phyloP scores from a whole-genome alignment of 2,113 vertebrate species.

The Atractosteus spatula region DNA sequence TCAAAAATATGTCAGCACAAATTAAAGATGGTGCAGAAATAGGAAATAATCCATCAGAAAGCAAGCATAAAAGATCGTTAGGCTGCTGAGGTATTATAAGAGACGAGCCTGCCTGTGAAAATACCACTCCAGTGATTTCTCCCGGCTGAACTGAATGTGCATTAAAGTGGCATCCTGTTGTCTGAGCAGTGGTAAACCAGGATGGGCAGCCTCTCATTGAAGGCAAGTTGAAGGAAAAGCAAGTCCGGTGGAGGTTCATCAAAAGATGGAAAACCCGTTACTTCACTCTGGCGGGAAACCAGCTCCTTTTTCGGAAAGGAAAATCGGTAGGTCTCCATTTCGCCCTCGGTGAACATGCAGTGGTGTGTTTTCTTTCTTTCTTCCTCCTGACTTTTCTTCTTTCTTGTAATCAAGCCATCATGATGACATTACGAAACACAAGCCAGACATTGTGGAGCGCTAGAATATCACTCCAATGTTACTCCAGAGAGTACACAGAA shows the following conservation, averaged over 20 bases:
- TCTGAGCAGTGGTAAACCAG: constrained; percentile 78
- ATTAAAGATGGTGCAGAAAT: too few relatives aligned
- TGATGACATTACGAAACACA: constrained; percentile 39
- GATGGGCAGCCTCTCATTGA: constrained; percentile 93
- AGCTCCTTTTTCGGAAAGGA: constrained; percentile 87
- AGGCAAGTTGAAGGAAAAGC: constrained; percentile 94
- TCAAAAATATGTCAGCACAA: too few relatives aligned
- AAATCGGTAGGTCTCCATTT: constrained; percentile 80
- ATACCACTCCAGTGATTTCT: too few relatives aligned
- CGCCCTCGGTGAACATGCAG: neutral
- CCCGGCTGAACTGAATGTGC: too few relatives aligned
- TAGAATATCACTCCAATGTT: constrained; percentile 19
- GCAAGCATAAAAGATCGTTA: too few relatives aligned
- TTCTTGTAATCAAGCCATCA: constrained; percentile 25
- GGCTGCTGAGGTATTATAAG: too few relatives aligned
- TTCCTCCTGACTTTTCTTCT: neutral
- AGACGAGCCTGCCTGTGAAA: too few relatives aligned
- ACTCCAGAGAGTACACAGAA: constrained; percentile 24
- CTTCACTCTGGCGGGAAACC: constrained; percentile 92
- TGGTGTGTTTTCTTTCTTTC: neutral
- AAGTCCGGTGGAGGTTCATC: constrained; percentile 95
- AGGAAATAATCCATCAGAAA: too few relatives aligned
- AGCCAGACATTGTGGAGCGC: too few relatives aligned
- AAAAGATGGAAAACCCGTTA: constrained; percentile 96
- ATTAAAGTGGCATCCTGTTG: neutral